Base-by-base conservation (phyloP, 2,797 vertebrate genomes). In the Rachycentron canadum region DNA sequence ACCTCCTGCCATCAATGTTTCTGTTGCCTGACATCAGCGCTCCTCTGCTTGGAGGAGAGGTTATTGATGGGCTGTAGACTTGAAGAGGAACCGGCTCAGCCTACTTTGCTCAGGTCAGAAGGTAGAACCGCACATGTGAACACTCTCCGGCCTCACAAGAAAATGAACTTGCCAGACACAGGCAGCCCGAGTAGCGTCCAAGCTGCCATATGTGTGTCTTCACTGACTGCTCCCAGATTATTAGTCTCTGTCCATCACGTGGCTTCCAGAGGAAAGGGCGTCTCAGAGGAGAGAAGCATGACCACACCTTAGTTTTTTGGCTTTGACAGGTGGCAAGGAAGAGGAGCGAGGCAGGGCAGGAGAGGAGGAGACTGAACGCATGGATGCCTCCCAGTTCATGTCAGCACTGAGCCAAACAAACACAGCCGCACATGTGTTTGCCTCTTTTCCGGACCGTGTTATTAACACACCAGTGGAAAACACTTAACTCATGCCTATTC, bases 401-500 rank as follows among this genome's bases (percentile, higher is more conserved):
- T 60, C 43, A 69, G 43, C 43, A 16, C 4, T 25, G 62, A 66
- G 67, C 53, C 16, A 32, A 86, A 59, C 70, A 76, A 83, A 79
- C 45, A 62, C 28, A 74, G 73, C 47, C 41, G 30, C 19, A 7
- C 55, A 47, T 34, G 69, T 32, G 63, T 56, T 43, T 28, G 30
- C 76, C 76, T 67, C 70, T 76, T 58, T 69, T 9, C 78, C 49
- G 34, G 70, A 77, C 57, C 38, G 28, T 43, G 66, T 87, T 92
- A 94, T 93, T 86, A 92, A 86, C 68, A 90, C 86, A 70, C 86
- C 83, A 80, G 77, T 82, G 82, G 76, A 88, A 87, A 82, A 85
- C 87, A 85, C 79, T 91, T 93, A 88, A 86, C 85, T 88, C 84
- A 70, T 88, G 88, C 86, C 92, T 87, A 90, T 89, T 93, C 83